These are phyloP conservation scores for Eudemis profundana DNA, from an alignment of 2,888 invertebrate genomes.

Conservation along the genomic window DNA sequence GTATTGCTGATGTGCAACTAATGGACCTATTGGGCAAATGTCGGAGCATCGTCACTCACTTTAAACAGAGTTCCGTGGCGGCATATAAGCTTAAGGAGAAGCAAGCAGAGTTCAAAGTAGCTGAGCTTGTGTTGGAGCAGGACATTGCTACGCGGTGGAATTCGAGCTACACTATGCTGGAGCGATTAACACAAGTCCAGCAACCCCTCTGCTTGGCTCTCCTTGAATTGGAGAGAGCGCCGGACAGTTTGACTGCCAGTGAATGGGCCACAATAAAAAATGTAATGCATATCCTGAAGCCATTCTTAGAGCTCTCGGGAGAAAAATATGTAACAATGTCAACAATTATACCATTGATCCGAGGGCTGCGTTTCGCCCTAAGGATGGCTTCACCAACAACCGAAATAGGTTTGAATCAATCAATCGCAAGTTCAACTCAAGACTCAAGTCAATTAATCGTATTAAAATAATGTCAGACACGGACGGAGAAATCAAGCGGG, in stretches of 20 bases:
- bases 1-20: not conserved
- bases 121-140: not conserved
- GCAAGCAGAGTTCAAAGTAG: not conserved
- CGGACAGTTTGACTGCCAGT: not conserved
- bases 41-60: not conserved
- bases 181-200: not conserved
- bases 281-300: not conserved
- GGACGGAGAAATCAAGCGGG: too few relatives aligned
- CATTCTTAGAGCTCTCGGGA: conserved; percentile 8
- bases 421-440: too few relatives aligned
- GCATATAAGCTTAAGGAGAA: not conserved
- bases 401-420: too few relatives aligned
- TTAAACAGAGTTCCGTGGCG: not conserved
- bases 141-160: not conserved
- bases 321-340: conserved; percentile 3
- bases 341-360: not conserved
- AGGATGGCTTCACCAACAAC: not conserved
- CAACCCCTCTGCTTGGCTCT: not conserved
- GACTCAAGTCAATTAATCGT: too few relatives aligned
- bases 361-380: not conserved
- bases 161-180: not conserved
- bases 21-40: not conserved
- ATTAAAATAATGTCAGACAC: too few relatives aligned
- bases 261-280: not conserved
- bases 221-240: not conserved